Conservation (phyloP, 2,888 invertebrate genomes). For the Rugalucina vietnamica region DNA sequence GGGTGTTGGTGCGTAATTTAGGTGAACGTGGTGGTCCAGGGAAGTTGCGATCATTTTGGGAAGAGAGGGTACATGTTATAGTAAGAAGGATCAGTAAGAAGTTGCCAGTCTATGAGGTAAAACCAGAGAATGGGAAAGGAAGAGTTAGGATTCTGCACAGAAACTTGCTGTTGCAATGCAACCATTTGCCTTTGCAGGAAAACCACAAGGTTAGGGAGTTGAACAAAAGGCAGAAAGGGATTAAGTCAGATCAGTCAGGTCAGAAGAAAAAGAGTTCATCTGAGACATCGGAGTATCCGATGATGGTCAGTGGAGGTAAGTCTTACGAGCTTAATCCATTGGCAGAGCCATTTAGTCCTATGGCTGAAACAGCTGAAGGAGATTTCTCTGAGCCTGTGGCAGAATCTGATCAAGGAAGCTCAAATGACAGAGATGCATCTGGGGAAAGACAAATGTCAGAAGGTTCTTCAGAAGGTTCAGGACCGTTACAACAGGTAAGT, state of each 20-base stretch:
- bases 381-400: neutral
- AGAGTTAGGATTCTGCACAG: constrained; percentile 6
- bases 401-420: neutral
- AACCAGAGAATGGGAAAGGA: constrained; percentile 1
- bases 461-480: neutral
- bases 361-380: neutral
- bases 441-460: neutral
- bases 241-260: neutral
- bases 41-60: neutral
- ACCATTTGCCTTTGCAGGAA: neutral
- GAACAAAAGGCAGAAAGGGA: neutral
- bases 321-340: neutral
- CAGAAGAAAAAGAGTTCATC: neutral
- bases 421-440: neutral
- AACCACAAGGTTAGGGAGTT: neutral
- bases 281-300: neutral
- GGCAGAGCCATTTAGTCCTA: neutral
- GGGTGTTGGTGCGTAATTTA: constrained; percentile 22
- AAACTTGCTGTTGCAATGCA: constrained; percentile 13
- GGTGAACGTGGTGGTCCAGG: neutral
- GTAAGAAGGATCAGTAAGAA: neutral
- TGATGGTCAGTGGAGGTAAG: neutral
- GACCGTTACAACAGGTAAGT: neutral
- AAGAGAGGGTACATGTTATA: constrained; percentile 8
- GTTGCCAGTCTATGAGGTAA: constrained; percentile 16